Percentiles rank a stretch among this genome's conserved stretches.
These are phyloP conservation scores for Choloepus didactylus DNA, from an alignment of 2,797 vertebrate genomes.

Conservation along the genomic window DNA sequence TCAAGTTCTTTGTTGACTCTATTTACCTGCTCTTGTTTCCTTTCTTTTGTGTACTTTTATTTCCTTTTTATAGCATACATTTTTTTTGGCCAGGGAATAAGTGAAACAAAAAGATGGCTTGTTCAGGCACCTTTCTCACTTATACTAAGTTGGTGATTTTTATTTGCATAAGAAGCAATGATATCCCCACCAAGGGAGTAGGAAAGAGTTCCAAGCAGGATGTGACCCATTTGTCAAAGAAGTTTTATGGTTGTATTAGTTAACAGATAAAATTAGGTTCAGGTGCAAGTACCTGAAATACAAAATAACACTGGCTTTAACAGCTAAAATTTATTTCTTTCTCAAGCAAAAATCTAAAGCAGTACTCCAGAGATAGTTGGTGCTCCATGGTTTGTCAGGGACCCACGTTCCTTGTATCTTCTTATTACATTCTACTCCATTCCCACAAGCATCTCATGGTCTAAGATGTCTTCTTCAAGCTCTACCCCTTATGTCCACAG, in stretches of 20 bases:
- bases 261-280: neutral
- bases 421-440: neutral
- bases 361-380: neutral
- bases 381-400: neutral
- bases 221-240: neutral
- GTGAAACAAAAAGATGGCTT: slow-evolving; percentile 20
- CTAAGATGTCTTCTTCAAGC: neutral
- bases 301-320: slow-evolving; percentile 35
- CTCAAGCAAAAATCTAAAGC: slow-evolving; percentile 23
- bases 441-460: neutral
- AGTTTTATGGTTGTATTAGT: slow-evolving; percentile 20
- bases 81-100: slow-evolving; percentile 7
- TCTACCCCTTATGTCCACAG: neutral
- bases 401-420: neutral
- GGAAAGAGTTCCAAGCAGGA: slow-evolving; percentile 37
- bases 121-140: neutral
- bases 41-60: slow-evolving; percentile 8
- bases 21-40: neutral
- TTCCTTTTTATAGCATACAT: slow-evolving; percentile 21
- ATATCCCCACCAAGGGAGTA: neutral
- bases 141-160: neutral
- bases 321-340: slow-evolving; percentile 20
- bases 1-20: slow-evolving; percentile 30
- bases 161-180: slow-evolving; percentile 30
- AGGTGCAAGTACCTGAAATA: slow-evolving; percentile 9